Percentiles rank a stretch among this genome's conserved stretches.
Evolutionary conservation across 2,888 invertebrate species (phyloP).

Genomic region (Strigamia transsilvanica): DNA sequence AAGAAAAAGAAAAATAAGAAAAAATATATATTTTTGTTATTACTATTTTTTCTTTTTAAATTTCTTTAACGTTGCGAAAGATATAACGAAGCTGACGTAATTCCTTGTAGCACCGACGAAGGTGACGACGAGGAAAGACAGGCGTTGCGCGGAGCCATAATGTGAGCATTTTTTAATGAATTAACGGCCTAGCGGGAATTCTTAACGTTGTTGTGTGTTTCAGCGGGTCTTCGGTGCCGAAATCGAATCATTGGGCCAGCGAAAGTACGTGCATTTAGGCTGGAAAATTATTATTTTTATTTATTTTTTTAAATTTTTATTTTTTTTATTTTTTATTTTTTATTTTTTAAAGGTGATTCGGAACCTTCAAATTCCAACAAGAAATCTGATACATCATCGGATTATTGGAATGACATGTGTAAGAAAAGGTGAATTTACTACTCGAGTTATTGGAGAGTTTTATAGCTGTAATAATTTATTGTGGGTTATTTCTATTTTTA

Average conservation of each 20-base stretch:
- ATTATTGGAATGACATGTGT: constrained; percentile 30
- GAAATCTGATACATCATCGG: constrained; percentile 42
- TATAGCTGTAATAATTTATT: constrained; percentile 43
- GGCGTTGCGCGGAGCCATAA: constrained; percentile 62
- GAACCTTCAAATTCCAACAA: constrained; percentile 46
- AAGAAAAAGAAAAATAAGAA: background rate
- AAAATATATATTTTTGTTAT: background rate
- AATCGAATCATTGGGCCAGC: constrained; percentile 49
- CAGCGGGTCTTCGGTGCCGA: constrained; percentile 16
- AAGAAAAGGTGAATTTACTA: constrained; percentile 48
- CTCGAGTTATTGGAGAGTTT: constrained; percentile 38
- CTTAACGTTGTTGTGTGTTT: background rate
- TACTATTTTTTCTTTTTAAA: too few species aligned
- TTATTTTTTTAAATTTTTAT: constrained; percentile 10
- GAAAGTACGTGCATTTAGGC: constrained; percentile 50
- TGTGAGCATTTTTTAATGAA: constrained; percentile 58
- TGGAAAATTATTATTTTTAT: background rate
- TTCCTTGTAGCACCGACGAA: constrained; percentile 65
- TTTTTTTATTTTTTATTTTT: constrained; percentile 9
- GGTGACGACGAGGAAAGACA: constrained; percentile 60
- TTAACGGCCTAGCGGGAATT: too few species aligned
- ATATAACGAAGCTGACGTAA: constrained; percentile 71
- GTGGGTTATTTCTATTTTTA: constrained; percentile 41
- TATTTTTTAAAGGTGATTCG: constrained; percentile 17
- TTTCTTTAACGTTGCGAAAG: constrained; percentile 58